Evolutionary conservation across 2,113 vertebrate species (phyloP).

Genomic region (Brienomyrus brachyistius): DNA sequence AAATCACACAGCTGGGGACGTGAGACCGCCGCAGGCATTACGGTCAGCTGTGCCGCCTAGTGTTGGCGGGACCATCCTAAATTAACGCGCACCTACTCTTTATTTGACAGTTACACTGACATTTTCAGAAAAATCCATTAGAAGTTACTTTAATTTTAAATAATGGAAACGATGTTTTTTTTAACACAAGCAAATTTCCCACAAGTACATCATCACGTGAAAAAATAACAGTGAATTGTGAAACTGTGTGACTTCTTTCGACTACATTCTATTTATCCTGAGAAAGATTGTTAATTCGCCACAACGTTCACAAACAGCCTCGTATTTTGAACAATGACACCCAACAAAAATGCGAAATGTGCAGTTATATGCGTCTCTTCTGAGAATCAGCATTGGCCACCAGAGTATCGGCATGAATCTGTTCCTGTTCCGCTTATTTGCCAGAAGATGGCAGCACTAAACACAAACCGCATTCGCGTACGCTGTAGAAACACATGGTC

Average conservation of each 20-base stretch:
- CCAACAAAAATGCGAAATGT: background rate
- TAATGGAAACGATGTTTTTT: background rate
- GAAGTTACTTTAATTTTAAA: background rate
- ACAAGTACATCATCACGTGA: background rate
- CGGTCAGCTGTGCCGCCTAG: background rate
- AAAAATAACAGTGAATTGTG: background rate
- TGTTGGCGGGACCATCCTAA: background rate
- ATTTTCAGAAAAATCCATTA: background rate
- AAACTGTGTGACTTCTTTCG: background rate
- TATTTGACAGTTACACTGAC: background rate
- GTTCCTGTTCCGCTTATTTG: background rate
- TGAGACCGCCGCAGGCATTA: background rate
- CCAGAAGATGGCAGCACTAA: background rate
- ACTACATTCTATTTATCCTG: background rate
- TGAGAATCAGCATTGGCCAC: background rate
- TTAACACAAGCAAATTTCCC: background rate
- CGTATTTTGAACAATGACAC: background rate
- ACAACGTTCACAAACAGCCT: background rate
- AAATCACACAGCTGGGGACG: background rate
- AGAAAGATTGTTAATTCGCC: background rate
- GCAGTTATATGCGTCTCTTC: background rate
- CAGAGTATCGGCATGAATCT: background rate
- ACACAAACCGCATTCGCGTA: background rate
- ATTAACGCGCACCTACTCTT: background rate
- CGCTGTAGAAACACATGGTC: background rate